Base-by-base conservation (phyloP, 2,888 invertebrate species). In the Amblyjoppa fuscipennis region DNA sequence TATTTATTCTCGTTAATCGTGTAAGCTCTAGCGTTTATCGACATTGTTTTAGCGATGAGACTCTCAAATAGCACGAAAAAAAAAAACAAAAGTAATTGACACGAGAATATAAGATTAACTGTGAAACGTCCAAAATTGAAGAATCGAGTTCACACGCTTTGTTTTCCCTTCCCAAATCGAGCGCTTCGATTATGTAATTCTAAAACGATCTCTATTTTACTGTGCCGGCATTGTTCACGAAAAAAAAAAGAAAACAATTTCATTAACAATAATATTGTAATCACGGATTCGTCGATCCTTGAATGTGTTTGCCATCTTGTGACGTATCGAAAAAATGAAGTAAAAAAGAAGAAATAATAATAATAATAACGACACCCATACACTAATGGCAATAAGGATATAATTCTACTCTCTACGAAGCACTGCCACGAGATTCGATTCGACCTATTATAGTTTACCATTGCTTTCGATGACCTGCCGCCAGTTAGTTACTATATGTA, bases 361-460 rank as follows among this genome's bases (percentile, higher is more conserved):
- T 49, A 56, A 68, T 59, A 76, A 81, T 64, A 75, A 79, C 61
- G 74, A 73, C 75, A 78, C 81, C 87, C 80, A 59, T 77, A 75
- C 78, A 87, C 81, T 88, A 90, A 90, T 88, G 90, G 92, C 92
- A 92, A 92, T 92, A 92, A 92, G 88, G 88, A 88, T 89, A 90
- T 89, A 89, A 87, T 85, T 90, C 87, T 91, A 90, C 88, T 88
- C 88, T 91, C 91, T 92, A 92, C 92, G 81, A 92, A 92, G 90
- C 93, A 93, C 93, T 93, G 93, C 93, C 93, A 92, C 90, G 85
- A 85, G 82, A 91, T 91, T 92, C 90, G 82, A 91, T 91, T 92
- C 90, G 88, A 90, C 90, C 80, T 89, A 90, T 78, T 51, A 68
- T 84, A 78, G 81, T 66, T 91, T 91, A 89, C 74, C 59, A 88